These are phyloP conservation scores for Mionectes olivaceus DNA, from an alignment of 2,797 vertebrate genomes.

Conservation along the genomic window DNA sequence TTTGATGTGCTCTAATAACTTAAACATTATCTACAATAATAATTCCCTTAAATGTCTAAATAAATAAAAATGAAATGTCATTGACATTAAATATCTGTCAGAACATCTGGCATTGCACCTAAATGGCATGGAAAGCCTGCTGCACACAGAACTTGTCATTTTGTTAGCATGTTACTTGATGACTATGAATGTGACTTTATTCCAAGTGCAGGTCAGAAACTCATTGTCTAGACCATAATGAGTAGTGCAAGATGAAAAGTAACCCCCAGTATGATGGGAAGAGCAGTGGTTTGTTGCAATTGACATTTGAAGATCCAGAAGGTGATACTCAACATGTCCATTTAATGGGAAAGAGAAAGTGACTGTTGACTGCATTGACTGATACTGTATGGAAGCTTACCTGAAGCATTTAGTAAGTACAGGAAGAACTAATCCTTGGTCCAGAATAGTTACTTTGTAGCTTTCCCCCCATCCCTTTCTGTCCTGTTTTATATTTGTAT, in stretches of 20 bases:
- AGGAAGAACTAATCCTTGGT: not conserved
- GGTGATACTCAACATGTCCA: not conserved
- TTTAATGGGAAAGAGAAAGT: not conserved
- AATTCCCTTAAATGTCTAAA: not conserved
- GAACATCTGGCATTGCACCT: not conserved
- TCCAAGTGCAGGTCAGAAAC: not conserved
- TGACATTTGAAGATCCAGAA: constrained; percentile 14
- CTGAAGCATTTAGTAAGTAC: not conserved
- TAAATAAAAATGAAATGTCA: not conserved
- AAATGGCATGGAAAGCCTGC: not conserved
- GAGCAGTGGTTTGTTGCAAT: not conserved
- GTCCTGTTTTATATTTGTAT: not conserved
- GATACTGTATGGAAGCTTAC: not conserved
- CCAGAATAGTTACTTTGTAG: not conserved
- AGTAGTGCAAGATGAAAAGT: not conserved
- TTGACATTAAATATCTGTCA: not conserved
- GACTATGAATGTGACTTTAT: not conserved
- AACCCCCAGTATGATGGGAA: not conserved
- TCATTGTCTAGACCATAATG: not conserved
- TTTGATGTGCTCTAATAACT: not conserved
- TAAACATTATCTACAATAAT: not conserved
- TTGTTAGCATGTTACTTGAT: not conserved
- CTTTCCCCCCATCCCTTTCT: fast-evolving
- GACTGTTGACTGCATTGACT: not conserved
- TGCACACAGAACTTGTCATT: not conserved